Evolutionary conservation across 2,888 invertebrate genomes (phyloP).

Genomic region (Biston betularia): DNA sequence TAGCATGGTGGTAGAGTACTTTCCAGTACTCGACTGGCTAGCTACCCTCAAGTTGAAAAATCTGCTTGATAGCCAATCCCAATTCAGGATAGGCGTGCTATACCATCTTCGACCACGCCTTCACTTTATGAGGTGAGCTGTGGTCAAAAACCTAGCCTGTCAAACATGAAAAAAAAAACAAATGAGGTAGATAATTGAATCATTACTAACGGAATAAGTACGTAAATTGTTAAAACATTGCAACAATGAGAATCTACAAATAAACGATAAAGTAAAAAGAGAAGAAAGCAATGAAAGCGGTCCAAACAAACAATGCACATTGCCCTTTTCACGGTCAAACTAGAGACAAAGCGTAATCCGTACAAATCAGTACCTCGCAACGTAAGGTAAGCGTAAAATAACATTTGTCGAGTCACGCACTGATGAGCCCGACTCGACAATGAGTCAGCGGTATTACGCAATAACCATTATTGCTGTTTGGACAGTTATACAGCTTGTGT

Average conservation of each 20-base stretch:
- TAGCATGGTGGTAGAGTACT: too few relatives aligned
- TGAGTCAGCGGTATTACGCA: conserved; percentile 71
- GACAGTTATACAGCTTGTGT: conserved; percentile 30
- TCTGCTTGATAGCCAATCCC: too few relatives aligned
- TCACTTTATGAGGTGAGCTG: too few relatives aligned
- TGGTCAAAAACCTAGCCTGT: too few relatives aligned
- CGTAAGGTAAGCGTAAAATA: conserved; percentile 47
- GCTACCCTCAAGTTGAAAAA: too few relatives aligned
- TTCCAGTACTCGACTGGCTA: too few relatives aligned
- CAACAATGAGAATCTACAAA: background rate
- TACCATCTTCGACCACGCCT: too few relatives aligned
- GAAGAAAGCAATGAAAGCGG: conserved; percentile 8
- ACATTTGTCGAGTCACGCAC: conserved; percentile 71
- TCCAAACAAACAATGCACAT: conserved; percentile 43
- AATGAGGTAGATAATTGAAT: too few relatives aligned
- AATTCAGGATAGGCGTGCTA: too few relatives aligned
- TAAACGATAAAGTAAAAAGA: conserved; percentile 10
- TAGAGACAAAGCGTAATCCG: conserved; percentile 44
- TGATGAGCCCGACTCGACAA: conserved; percentile 57
- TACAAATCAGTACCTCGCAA: conserved; percentile 62
- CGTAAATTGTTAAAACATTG: background rate
- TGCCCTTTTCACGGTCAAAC: conserved; percentile 70
- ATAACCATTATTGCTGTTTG: conserved; percentile 44
- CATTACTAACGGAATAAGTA: background rate
- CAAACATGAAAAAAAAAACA: too few relatives aligned